A percentile compares a stretch with the other conserved stretches of the same genome.
Evolutionary conservation across 2,113 vertebrate genomes (phyloP).

Genomic region (Collichthys lucidus): DNA sequence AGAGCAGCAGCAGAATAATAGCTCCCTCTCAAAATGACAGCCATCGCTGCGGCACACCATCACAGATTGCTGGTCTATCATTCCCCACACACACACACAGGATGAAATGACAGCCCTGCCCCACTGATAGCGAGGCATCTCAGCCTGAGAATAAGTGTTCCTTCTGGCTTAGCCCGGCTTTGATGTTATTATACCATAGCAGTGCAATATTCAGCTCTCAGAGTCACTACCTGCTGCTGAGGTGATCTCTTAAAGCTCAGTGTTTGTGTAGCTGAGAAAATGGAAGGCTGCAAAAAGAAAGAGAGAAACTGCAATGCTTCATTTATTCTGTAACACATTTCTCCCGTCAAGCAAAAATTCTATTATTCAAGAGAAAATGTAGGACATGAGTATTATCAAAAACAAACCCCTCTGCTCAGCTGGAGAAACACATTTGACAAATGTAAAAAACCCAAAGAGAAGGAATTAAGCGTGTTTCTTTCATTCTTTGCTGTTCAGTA

Average conservation of each 20-base stretch:
- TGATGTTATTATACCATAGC: slow-evolving; percentile 74
- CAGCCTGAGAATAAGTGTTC: slow-evolving; percentile 67
- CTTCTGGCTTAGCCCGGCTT: slow-evolving; percentile 69
- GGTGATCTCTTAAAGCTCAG: slow-evolving; percentile 53
- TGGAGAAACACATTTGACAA: slow-evolving; percentile 54
- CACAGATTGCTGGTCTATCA: slow-evolving; percentile 79
- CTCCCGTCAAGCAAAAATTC: slow-evolving; percentile 21
- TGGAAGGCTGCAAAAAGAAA: slow-evolving; percentile 33
- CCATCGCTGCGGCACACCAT: slow-evolving; percentile 69
- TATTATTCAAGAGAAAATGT: slow-evolving; percentile 52
- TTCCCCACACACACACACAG: slow-evolving; percentile 61
- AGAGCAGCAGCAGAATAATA: slow-evolving; percentile 73
- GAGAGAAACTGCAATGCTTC: slow-evolving; percentile 12
- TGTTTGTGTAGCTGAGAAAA: slow-evolving; percentile 61
- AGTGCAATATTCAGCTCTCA: slow-evolving; percentile 57
- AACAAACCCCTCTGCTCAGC: slow-evolving; percentile 41
- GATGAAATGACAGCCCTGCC: slow-evolving; percentile 72
- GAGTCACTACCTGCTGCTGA: slow-evolving; percentile 67
- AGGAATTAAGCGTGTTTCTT: slow-evolving; percentile 24
- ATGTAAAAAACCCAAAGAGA: background rate
- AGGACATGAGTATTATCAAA: slow-evolving; percentile 47
- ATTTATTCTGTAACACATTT: slow-evolving; percentile 26
- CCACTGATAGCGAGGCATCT: slow-evolving; percentile 64
- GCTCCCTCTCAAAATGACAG: slow-evolving; percentile 76
- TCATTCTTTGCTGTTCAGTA: background rate